Conservation (phyloP, 1,140 invertebrate genomes). For the Monochamus saltuarius region DNA sequence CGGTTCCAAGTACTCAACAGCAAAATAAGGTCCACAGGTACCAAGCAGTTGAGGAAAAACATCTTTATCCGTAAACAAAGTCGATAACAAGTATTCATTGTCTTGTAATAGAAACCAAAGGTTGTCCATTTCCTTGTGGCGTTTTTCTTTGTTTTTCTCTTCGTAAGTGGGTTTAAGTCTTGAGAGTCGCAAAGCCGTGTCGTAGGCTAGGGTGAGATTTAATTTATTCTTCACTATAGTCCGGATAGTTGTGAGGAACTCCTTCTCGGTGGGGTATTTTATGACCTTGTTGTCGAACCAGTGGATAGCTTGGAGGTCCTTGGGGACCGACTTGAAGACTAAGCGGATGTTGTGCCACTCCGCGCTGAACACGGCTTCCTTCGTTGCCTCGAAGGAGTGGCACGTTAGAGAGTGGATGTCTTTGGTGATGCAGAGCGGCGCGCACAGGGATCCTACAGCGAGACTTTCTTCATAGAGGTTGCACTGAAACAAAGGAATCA, state of each 20-base stretch:
- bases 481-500: constrained; percentile 55
- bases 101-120: constrained; percentile 65
- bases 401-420: constrained; percentile 58
- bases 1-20: constrained; percentile 61
- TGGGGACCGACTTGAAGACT: constrained; percentile 59
- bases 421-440: constrained; percentile 56
- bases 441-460: constrained; percentile 60
- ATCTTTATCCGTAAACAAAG: constrained; percentile 59
- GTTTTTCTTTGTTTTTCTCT: constrained; percentile 48
- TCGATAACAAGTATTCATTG: constrained; percentile 65
- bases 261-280: constrained; percentile 57
- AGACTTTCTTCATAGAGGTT: constrained; percentile 53
- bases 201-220: constrained; percentile 55
- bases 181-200: constrained; percentile 54
- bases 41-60: constrained; percentile 65
- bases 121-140: constrained; percentile 62
- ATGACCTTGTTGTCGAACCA: constrained; percentile 56
- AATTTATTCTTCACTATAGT: constrained; percentile 56
- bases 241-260: constrained; percentile 57
- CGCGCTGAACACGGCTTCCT: constrained; percentile 61
- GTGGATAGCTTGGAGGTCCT: constrained; percentile 44
- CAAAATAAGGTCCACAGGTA: constrained; percentile 63
- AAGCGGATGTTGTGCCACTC: constrained; percentile 56
- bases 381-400: constrained; percentile 58
- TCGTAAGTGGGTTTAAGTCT: constrained; percentile 51